phyloP scores from a whole-genome alignment of 2,797 vertebrate species.

The Agapornis canus region DNA sequence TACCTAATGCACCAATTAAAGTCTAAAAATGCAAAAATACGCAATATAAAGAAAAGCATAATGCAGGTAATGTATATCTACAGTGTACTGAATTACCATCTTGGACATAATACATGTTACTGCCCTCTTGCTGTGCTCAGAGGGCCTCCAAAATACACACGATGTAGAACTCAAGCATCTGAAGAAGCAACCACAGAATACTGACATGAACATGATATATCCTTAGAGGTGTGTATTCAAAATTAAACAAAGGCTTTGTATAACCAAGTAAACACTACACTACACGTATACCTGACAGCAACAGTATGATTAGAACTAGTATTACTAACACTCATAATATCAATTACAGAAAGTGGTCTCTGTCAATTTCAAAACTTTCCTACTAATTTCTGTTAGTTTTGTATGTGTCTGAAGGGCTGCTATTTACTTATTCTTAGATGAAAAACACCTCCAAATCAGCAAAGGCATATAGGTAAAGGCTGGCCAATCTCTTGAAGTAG shows the following conservation, averaged over 20 bases:
- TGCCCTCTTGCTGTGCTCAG: neutral
- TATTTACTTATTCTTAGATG: neutral
- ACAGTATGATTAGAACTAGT: neutral
- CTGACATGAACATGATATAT: neutral
- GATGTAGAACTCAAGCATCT: neutral
- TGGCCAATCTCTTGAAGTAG: neutral
- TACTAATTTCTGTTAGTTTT: neutral
- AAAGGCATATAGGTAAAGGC: accelerated
- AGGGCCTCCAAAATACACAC: neutral
- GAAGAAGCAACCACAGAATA: neutral
- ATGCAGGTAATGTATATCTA: neutral
- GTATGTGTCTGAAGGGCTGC: neutral
- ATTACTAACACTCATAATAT: neutral
- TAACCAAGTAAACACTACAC: neutral
- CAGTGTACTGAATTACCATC: neutral
- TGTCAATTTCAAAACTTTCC: neutral
- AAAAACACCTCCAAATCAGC: neutral
- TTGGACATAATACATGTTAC: accelerated
- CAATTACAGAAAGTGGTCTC: neutral
- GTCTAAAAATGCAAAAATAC: conserved; percentile 13
- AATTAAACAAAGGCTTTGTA: neutral
- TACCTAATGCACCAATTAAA: conserved; percentile 73
- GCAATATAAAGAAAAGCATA: neutral
- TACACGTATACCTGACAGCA: neutral
- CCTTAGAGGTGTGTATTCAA: neutral